phyloP scores from a whole-genome alignment of 2,113 vertebrate genomes.

The Antechinus flavipes region DNA sequence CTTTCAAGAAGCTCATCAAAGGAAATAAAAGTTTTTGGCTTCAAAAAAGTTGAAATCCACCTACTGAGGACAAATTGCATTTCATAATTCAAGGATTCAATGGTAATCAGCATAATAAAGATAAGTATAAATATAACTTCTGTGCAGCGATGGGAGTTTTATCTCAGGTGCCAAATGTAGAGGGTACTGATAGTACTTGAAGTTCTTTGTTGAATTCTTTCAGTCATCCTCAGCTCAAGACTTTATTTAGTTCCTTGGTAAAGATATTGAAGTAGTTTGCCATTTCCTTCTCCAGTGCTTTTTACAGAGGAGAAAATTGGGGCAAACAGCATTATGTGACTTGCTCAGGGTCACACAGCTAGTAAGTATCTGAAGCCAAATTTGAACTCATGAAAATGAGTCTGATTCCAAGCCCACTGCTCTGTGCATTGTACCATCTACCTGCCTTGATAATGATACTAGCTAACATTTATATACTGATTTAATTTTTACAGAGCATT shows the following conservation, averaged over 20 bases:
- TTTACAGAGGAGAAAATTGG: background rate
- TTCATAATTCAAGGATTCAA: background rate
- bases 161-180: background rate
- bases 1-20: background rate
- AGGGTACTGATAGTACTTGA: background rate
- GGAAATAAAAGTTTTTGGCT: background rate
- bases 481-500: background rate
- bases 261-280: background rate
- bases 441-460: background rate
- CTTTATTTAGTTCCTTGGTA: background rate
- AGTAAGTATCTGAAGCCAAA: background rate
- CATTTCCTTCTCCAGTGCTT: background rate
- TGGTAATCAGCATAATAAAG: background rate
- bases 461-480: background rate
- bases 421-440: background rate
- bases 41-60: background rate
- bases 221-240: background rate
- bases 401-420: background rate
- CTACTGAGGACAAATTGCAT: no score
- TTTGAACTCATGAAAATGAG: background rate
- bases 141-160: background rate
- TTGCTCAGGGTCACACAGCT: no score
- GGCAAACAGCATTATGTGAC: no score
- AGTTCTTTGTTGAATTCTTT: background rate
- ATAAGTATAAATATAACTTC: background rate